Evolutionary conservation across 23 tunicate genomes (phyloP).

Genomic region (Ciona savignyi): DNA sequence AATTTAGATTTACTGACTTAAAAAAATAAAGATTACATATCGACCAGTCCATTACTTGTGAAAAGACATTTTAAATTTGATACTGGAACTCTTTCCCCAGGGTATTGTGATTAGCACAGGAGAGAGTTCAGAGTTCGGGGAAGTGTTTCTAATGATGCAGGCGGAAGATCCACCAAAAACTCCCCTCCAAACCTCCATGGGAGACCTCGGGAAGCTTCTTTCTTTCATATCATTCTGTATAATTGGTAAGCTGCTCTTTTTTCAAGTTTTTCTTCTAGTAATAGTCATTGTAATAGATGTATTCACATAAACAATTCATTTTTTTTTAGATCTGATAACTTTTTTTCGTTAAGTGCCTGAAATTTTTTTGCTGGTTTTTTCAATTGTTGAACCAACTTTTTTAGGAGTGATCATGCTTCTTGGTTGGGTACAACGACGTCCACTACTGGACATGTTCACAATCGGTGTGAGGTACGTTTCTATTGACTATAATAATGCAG

Average conservation of each 20-base stretch:
- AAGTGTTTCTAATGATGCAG: slow-evolving; percentile 92
- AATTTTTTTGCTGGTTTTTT: no score
- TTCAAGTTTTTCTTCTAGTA: no score
- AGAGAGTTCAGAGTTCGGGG: slow-evolving; percentile 93
- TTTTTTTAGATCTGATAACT: no score
- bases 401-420: slow-evolving; percentile 87
- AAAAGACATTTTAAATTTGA: no score
- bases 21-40: no score
- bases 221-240: slow-evolving; percentile 87
- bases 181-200: slow-evolving; percentile 97
- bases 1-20: no score
- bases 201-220: slow-evolving; percentile 69
- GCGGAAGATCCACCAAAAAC: slow-evolving; percentile 98
- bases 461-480: slow-evolving; percentile 98
- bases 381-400: no score
- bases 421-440: slow-evolving; percentile 94
- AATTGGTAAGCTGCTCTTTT: slow-evolving; percentile 58
- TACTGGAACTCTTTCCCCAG: slow-evolving; percentile 13
- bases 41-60: no score
- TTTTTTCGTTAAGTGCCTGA: no score
- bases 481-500: no score
- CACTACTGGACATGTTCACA: slow-evolving; percentile 97
- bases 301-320: no score
- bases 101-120: slow-evolving; percentile 92
- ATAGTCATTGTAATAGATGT: no score